phyloP scores from a whole-genome alignment of 2,113 vertebrate genomes.

The Oreochromis tanganicae region DNA sequence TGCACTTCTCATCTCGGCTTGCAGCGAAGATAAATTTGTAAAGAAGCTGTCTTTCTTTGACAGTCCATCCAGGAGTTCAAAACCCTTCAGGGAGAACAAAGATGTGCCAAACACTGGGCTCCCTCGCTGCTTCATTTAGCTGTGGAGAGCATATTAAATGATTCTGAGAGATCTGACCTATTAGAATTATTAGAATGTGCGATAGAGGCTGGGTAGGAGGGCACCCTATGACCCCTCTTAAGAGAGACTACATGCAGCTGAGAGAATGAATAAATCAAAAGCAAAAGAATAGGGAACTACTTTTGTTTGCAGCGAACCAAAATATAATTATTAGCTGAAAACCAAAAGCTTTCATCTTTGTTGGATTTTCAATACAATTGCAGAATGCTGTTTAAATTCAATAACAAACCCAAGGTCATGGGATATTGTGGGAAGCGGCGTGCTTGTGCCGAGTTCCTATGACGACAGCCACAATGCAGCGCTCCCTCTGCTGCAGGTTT shows the following conservation, averaged over 20 bases:
- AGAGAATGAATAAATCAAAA: slow-evolving; percentile 14
- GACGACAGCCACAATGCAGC: slow-evolving; percentile 5
- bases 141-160: not conserved
- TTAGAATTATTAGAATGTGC: not conserved
- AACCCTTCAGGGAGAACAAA: slow-evolving; percentile 11
- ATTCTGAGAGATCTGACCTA: slow-evolving; percentile 18
- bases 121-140: not conserved
- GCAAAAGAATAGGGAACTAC: not conserved
- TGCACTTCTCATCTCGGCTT: not conserved
- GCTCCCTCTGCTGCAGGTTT: not conserved
- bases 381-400: slow-evolving; percentile 31
- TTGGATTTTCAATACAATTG: not conserved
- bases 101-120: not conserved
- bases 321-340: slow-evolving; percentile 12
- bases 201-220: not conserved
- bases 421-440: slow-evolving; percentile 5
- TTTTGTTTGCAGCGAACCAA: not conserved
- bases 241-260: not conserved
- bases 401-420: slow-evolving; percentile 29
- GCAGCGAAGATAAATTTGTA: slow-evolving; percentile 6
- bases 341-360: slow-evolving; percentile 28
- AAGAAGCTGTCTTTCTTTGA: slow-evolving; percentile 26
- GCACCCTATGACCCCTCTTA: slow-evolving; percentile 15
- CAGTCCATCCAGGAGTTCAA: slow-evolving; percentile 13
- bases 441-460: slow-evolving; percentile 37